phyloP scores from a whole-genome alignment of 2,888 invertebrate species.

The Parnassius smintheus region DNA sequence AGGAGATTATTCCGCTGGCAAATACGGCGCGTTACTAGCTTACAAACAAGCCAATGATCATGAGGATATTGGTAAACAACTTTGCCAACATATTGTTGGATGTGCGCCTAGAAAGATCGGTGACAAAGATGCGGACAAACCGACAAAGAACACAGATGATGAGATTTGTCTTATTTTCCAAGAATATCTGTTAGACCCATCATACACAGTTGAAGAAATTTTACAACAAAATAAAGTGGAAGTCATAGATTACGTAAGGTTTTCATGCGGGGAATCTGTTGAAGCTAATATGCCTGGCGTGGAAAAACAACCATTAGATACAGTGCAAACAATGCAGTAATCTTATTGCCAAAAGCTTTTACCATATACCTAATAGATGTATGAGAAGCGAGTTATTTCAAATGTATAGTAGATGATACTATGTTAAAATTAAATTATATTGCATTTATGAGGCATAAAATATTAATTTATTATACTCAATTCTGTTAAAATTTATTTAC shows the following conservation, averaged over 20 bases:
- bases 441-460: slow-evolving; percentile 41
- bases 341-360: slow-evolving; percentile 9
- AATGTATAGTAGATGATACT: slow-evolving; percentile 8
- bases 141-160: slow-evolving; percentile 84
- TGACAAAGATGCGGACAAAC: slow-evolving; percentile 81
- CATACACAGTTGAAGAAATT: slow-evolving; percentile 86
- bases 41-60: slow-evolving; percentile 74
- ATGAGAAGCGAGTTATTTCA: neutral
- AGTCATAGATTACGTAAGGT: slow-evolving; percentile 91
- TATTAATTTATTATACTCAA: slow-evolving; percentile 12
- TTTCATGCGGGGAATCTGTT: slow-evolving; percentile 90
- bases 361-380: slow-evolving; percentile 1
- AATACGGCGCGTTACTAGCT: slow-evolving; percentile 92
- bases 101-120: slow-evolving; percentile 91
- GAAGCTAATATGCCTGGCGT: slow-evolving; percentile 67
- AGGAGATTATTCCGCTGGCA: slow-evolving; percentile 84
- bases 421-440: slow-evolving; percentile 34
- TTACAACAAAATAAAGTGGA: slow-evolving; percentile 83
- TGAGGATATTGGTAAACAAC: slow-evolving; percentile 83
- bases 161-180: slow-evolving; percentile 92
- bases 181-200: slow-evolving; percentile 91
- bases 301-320: slow-evolving; percentile 78
- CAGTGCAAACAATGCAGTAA: slow-evolving; percentile 84
- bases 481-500: slow-evolving; percentile 23
- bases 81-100: slow-evolving; percentile 97